phyloP scores from a whole-genome alignment of 2,797 vertebrate species.

The Diplodus sargus region DNA sequence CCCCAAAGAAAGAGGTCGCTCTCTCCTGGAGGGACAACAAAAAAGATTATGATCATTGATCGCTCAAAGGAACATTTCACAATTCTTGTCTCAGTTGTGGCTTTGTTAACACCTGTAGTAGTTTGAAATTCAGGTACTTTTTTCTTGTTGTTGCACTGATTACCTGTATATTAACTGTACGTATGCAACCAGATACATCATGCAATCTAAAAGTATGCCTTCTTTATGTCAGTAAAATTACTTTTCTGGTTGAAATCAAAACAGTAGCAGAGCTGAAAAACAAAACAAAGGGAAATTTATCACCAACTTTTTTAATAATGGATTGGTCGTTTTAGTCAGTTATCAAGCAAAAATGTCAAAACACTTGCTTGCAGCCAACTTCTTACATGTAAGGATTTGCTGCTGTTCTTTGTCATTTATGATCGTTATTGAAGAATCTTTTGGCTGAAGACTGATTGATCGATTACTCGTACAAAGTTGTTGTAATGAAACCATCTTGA shows the following conservation, averaged over 20 bases:
- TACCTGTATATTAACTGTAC: background rate
- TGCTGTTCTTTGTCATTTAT: too few relatives aligned
- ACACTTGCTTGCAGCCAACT: too few relatives aligned
- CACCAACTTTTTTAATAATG: too few relatives aligned
- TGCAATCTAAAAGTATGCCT: background rate
- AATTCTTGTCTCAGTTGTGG: background rate
- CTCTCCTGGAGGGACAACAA: constrained; percentile 86
- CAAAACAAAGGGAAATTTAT: too few relatives aligned
- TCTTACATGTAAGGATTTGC: too few relatives aligned
- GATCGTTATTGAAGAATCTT: too few relatives aligned
- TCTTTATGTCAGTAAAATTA: background rate
- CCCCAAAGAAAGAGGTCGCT: constrained; percentile 94
- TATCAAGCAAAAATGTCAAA: too few relatives aligned
- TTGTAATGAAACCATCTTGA: background rate
- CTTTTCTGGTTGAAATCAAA: background rate
- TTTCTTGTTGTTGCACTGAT: background rate
- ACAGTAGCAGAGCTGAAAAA: background rate
- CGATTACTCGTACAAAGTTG: too few relatives aligned
- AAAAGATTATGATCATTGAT: background rate
- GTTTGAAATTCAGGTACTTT: background rate
- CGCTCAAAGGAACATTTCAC: background rate
- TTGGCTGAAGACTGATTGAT: too few relatives aligned
- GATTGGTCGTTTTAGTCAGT: too few relatives aligned
- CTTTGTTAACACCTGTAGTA: background rate
- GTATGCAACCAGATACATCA: too few relatives aligned